Base-by-base conservation (phyloP, 1,140 invertebrate species). In the Bombus superbus region DNA sequence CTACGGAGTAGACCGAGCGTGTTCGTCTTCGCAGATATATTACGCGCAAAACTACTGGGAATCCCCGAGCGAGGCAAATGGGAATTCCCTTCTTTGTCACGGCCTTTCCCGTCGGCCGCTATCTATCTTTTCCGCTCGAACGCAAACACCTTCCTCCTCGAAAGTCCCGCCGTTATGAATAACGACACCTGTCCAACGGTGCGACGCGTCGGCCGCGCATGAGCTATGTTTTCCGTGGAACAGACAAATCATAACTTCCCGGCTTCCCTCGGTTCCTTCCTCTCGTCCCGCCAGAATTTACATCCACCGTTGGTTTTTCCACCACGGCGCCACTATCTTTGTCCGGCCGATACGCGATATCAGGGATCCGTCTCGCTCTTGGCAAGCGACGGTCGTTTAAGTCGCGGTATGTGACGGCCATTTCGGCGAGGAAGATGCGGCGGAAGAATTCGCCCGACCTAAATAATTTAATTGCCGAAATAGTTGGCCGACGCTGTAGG, bases 101-200 rank as follows among this genome's bases (percentile, higher is more conserved):
- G 40, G 25, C 35, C 73, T 28, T 9, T 18, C n/a, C 28, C 15
- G n/a, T 18, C 15, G 57, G 1, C 35, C 44, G 73, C 47, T 71
- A 84, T 84, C 74, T 79, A 40, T 84, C 82, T 84, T 79, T 59
- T 62, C 76, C 75, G 53, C 82, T 79, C 82, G 82, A 79, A 79
- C 75, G 76, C 82, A 38, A 71, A 79, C 69, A 84, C 42, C 82
- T 71, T 84, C 64, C 66, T 35, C 75, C 64, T 22, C 22, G 47
- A 69, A 84, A 84, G 66, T 79, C 79, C 32, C 40, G 5, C 22
- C 76, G 42, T 79, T 84, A 62, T 59, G 75, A 79, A 62, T 84
- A 84, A 84, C 82, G 53, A 71, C 82, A 71, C 22, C 82, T 79
- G 82, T 71, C 75, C 75, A 62, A 84, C 75, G 35, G 13, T 32